Evolutionary conservation across 2,113 vertebrate genomes (phyloP), one percentile per base, ranked within the genome.

Genomic region (Peromyscus californicus): DNA sequence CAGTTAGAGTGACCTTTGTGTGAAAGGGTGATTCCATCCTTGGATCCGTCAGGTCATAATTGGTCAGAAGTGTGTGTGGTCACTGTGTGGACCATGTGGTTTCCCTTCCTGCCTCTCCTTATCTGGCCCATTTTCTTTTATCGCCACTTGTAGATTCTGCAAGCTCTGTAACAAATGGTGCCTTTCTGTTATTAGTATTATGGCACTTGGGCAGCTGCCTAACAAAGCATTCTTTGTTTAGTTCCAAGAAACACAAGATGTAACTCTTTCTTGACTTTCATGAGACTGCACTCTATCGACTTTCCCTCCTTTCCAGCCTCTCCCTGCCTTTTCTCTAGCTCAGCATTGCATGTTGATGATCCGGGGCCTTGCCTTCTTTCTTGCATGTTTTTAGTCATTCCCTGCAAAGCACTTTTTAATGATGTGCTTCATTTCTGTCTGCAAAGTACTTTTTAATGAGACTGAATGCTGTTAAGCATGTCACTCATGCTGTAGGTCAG

Each of bases 381-480:
- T 93, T 22, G 0, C 6, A 3, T 26, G 67, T 65, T 21, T 87
- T 86, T 91, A 78, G 72, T 89, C 80, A 67, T 78, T 69, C 48
- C 29, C 82, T 72, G n/a, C 42, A 84, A 85, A 94, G 19, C 63
- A 36, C 65, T 61, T 70, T 78, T 84, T 67, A 83, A 89, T 87
- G 51, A 5, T 86, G 24, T 61, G 51, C 26, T 87, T 63, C 51
- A 36, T 89, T 92, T 93, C 89, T 94, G 57, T 22, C 54, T 74
- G 39, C 24, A 54, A 91, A 94, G 29, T 69, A 33, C 82, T 89
- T 90, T 92, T 86, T 72, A 89, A 79, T 95, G 61, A 93, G 21
- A 45, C 15, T 51, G 6, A 89, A 79, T 70, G 48, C 39, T 85
- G 8, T 85, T 48, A n/a, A 42, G 39, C 65, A 33, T 54, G n/a